Evolutionary conservation across 1,140 invertebrate genomes (phyloP).

Genomic region (Aleiodes sp.): DNA sequence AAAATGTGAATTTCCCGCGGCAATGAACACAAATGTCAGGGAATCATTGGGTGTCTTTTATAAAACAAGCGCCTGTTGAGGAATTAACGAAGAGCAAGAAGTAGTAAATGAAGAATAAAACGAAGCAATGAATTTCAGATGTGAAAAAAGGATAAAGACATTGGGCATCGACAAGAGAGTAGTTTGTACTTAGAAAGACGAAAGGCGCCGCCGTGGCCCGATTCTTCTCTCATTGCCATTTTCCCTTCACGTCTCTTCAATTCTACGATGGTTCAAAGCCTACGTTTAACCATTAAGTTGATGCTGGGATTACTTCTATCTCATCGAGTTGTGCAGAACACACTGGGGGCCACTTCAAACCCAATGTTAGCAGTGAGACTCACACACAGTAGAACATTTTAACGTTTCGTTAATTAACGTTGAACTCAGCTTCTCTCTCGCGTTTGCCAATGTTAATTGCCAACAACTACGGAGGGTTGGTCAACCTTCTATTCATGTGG

Average conservation of each 20-base stretch:
- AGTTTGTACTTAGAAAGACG: slow-evolving; percentile 39
- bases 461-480: slow-evolving; percentile 29
- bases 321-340: too few relatives aligned
- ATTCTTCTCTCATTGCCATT: neutral
- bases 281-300: too few relatives aligned
- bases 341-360: neutral
- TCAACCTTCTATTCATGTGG: too few relatives aligned
- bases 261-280: too few relatives aligned
- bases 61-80: too few relatives aligned
- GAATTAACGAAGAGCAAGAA: neutral
- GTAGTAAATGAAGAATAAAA: neutral
- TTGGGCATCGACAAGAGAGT: slow-evolving; percentile 25
- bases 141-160: slow-evolving; percentile 32
- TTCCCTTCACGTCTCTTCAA: neutral
- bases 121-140: neutral
- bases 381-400: slow-evolving; percentile 31
- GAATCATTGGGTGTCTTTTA: too few relatives aligned
- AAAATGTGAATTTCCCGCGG: too few relatives aligned
- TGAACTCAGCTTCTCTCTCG: slow-evolving; percentile 42
- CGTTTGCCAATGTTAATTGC: slow-evolving; percentile 49
- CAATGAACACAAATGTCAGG: too few relatives aligned
- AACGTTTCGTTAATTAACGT: slow-evolving; percentile 59
- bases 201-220: slow-evolving; percentile 43
- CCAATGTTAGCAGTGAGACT: neutral
- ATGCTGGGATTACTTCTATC: too few relatives aligned